A percentile compares a stretch with the other conserved stretches of the same genome.
phyloP scores from a whole-genome alignment of 2,888 invertebrate genomes.

The Ceriagrion tenellum region DNA sequence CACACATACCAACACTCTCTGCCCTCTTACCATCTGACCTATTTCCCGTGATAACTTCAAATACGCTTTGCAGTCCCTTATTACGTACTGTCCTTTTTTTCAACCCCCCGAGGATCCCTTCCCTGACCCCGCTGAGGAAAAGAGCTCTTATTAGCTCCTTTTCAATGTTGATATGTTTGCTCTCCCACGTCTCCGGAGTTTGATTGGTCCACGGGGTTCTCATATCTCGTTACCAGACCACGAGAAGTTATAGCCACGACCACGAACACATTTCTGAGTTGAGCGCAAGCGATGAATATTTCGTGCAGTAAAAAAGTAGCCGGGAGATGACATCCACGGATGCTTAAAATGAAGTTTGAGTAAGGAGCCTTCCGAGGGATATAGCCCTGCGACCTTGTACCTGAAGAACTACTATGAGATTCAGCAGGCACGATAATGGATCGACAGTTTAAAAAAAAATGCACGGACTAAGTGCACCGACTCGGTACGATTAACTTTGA shows the following conservation, averaged over 20 bases:
- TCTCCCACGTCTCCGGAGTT: background rate
- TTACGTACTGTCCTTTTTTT: background rate
- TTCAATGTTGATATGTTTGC: constrained; percentile 4
- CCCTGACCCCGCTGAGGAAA: background rate
- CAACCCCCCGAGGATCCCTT: too few relatives aligned
- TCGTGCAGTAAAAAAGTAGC: background rate
- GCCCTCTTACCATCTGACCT: background rate
- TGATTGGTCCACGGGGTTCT: background rate
- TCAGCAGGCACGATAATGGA: too few relatives aligned
- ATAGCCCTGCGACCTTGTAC: too few relatives aligned
- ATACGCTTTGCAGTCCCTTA: background rate
- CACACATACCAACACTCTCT: background rate
- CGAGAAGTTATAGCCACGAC: background rate
- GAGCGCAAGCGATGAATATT: background rate
- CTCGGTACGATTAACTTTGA: too few relatives aligned
- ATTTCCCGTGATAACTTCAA: constrained; percentile 20
- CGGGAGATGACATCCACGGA: background rate
- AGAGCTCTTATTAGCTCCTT: background rate
- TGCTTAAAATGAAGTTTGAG: background rate
- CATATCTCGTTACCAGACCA: background rate
- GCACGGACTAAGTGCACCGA: too few relatives aligned
- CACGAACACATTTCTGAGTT: background rate
- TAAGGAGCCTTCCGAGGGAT: background rate
- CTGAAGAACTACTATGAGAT: too few relatives aligned
- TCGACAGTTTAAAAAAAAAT: too few relatives aligned